Evolutionary conservation across 2,797 vertebrate genomes (phyloP).

Genomic region (Tokudaia muenninki): DNA sequence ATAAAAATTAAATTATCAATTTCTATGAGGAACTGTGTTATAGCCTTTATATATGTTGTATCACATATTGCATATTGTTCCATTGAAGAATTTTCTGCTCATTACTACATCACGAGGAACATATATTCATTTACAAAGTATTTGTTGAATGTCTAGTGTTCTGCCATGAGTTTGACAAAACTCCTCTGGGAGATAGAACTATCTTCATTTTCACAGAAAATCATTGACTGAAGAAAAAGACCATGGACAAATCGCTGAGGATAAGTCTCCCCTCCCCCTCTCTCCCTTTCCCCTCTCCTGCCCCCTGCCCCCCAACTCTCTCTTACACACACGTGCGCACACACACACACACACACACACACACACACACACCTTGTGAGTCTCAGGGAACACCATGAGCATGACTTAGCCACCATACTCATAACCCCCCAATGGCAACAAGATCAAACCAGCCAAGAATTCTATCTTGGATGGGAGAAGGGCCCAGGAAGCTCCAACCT

Average conservation of each 20-base stretch:
- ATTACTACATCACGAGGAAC: neutral
- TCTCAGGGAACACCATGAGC: neutral
- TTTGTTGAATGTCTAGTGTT: neutral
- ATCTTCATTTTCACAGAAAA: neutral
- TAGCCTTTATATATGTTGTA: neutral
- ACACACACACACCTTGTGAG: neutral
- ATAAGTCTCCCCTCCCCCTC: too few relatives aligned
- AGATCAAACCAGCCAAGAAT: neutral
- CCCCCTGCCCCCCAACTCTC: neutral
- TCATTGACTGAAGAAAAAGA: neutral
- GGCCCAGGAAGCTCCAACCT: neutral
- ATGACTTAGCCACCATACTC: neutral
- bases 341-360: neutral
- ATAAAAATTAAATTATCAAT: neutral
- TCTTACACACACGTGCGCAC: neutral
- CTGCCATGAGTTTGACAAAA: neutral
- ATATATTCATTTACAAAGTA: neutral
- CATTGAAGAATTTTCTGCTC: neutral
- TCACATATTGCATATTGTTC: neutral
- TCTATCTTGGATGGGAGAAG: neutral
- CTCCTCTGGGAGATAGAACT: neutral
- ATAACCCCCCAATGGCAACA: neutral
- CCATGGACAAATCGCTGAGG: neutral
- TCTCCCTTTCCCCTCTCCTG: neutral
- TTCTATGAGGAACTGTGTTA: neutral